Evolutionary conservation across 2,797 vertebrate genomes (phyloP).

Genomic region (Glyptemys insculpta): DNA sequence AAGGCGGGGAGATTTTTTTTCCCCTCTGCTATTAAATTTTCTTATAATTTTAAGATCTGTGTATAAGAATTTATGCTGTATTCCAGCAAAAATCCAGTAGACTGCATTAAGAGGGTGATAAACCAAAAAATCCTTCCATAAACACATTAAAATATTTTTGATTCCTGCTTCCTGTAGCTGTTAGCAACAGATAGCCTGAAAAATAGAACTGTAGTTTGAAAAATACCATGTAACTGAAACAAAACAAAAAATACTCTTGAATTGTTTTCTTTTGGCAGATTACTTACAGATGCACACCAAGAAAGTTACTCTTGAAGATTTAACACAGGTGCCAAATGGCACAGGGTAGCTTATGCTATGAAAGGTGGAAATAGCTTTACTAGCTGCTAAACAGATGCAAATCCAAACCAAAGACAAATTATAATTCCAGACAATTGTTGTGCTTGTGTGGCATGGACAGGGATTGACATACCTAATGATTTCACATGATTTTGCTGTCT

Average conservation of each 20-base stretch:
- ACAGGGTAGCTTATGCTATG: background rate
- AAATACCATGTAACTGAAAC: background rate
- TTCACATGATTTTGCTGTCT: background rate
- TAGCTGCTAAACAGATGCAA: background rate
- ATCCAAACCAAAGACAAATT: background rate
- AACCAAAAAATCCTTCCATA: background rate
- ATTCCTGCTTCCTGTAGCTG: background rate
- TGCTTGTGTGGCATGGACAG: background rate
- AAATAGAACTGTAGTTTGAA: background rate
- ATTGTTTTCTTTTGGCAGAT: background rate
- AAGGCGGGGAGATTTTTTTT: background rate
- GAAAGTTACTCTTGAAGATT: background rate
- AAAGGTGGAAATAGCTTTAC: background rate
- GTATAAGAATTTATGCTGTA: background rate
- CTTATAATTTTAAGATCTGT: background rate
- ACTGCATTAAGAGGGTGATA: background rate
- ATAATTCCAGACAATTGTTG: background rate
- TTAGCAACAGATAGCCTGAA: background rate
- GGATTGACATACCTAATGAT: background rate
- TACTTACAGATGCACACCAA: background rate
- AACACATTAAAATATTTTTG: fast-evolving
- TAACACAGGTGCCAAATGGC: background rate
- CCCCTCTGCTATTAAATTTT: background rate
- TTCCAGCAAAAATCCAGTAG: background rate
- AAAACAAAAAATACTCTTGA: background rate